A percentile compares a stretch with the other conserved stretches of the same genome.
Conservation (phyloP, 1,140 invertebrate species). For the Drosophila repletoides region DNA sequence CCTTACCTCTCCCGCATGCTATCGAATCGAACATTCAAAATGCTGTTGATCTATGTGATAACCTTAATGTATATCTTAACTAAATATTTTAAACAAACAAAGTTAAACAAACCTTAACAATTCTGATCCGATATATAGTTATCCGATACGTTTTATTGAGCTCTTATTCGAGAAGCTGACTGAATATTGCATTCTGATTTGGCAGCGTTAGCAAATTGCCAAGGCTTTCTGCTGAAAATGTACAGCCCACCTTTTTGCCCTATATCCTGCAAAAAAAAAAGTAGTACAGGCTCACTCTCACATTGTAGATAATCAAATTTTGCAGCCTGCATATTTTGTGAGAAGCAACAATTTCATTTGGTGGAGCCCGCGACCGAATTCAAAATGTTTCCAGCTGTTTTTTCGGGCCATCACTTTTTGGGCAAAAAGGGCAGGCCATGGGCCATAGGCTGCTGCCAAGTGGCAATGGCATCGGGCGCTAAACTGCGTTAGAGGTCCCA, state of each 20-base stretch:
- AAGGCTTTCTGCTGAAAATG: no score
- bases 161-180: no score
- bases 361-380: not conserved
- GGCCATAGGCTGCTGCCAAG: constrained; percentile 20
- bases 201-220: no score
- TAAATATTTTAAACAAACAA: no score
- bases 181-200: no score
- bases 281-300: not conserved
- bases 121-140: no score
- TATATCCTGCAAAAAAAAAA: not conserved
- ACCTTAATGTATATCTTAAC: no score
- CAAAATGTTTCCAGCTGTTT: constrained; percentile 40
- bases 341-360: constrained; percentile 66
- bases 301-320: constrained; percentile 65
- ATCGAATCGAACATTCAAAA: no score
- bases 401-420: constrained; percentile 8
- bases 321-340: constrained; percentile 37
- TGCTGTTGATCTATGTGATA: no score
- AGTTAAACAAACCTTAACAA: no score
- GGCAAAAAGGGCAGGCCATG: not conserved
- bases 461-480: constrained; percentile 1
- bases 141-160: no score
- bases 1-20: no score
- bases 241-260: not conserved
- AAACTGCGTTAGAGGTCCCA: constrained; percentile 54